Base-by-base conservation (phyloP, 2,888 invertebrate genomes). In the Chrysolina haemoptera region DNA sequence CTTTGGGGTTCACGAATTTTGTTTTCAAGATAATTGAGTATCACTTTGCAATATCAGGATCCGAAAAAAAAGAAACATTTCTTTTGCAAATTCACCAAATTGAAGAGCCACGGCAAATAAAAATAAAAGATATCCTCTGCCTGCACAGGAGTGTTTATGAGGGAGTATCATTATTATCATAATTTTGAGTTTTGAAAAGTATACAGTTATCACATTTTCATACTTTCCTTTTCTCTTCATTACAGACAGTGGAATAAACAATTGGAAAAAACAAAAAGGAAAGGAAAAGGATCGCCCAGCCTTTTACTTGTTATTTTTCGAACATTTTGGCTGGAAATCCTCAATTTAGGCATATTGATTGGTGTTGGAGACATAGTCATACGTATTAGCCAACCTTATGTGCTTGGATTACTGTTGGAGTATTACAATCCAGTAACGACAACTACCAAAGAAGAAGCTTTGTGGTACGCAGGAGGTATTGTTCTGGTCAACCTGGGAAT, bases 371-470 rank as follows among this genome's bases (percentile, higher is more conserved):
- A 91, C 83, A 53, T 76, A 18, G 88, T 90, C 41, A 70, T 91
- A 68, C 88, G 93, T 79, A 89, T 93, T n/a, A 91, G 91, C 72
- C 92, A 92, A 76, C 93, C 93, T 4, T 88, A 93, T 40, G 90
- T 91, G 46, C 84, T 94, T 68, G 92, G 93, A 71, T 89, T 91
- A 83, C 86, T 93, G 82, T 86, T 94, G 64, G 87, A 76, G 35
- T 76, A 71, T 66, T 76, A 72, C 14, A 71, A 62, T 20, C 73
- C 74, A 18, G 74, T 62, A 18, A 68, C 73, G 6, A 71, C 50
- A 1, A 71, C 64, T 43, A 68, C 68, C 4, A 73, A 71, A 66
- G 46, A 46, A 14, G 71, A 76, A 59, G 76, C 76, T 1, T 64
- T 73, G 18, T 63, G 59, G 35, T 76, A 73, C 22, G 76, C 65